These are phyloP conservation scores for Musca vetustissima DNA, from an alignment of 1,140 invertebrate species.

Conservation along the genomic window DNA sequence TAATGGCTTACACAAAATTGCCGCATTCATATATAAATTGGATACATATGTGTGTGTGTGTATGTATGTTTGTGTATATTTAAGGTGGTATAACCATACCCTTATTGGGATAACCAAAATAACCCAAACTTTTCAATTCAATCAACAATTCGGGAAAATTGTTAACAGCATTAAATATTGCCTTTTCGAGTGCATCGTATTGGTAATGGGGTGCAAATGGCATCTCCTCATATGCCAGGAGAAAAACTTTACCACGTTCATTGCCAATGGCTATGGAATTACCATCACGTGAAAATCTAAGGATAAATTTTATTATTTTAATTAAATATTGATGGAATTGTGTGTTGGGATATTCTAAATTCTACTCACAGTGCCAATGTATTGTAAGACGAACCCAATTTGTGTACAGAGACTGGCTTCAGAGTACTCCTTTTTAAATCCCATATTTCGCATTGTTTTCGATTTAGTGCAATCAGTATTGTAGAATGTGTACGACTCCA, in stretches of 20 bases:
- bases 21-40: background rate
- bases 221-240: constrained; percentile 68
- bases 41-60: background rate
- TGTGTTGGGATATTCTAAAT: too few relatives aligned
- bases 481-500: constrained; percentile 84
- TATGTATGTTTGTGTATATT: background rate
- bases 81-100: constrained; percentile 6
- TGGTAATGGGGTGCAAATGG: constrained; percentile 69
- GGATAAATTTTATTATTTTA: background rate
- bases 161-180: constrained; percentile 63
- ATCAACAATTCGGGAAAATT: constrained; percentile 64
- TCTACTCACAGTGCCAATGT: constrained; percentile 31
- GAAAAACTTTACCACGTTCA: constrained; percentile 63
- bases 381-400: constrained; percentile 48
- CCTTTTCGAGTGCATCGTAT: constrained; percentile 61
- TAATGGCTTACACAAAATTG: background rate
- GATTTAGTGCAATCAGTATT: constrained; percentile 73
- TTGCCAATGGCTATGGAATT: constrained; percentile 68
- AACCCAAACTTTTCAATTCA: constrained; percentile 61
- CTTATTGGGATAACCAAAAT: constrained; percentile 51
- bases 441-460: constrained; percentile 70
- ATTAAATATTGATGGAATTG: too few relatives aligned
- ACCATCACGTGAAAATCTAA: constrained; percentile 65
- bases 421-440: constrained; percentile 68
- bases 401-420: constrained; percentile 61